A percentile compares a stretch with the other conserved stretches of the same genome.
phyloP scores from a whole-genome alignment of 2,113 vertebrate species.

The Zapornia atra region DNA sequence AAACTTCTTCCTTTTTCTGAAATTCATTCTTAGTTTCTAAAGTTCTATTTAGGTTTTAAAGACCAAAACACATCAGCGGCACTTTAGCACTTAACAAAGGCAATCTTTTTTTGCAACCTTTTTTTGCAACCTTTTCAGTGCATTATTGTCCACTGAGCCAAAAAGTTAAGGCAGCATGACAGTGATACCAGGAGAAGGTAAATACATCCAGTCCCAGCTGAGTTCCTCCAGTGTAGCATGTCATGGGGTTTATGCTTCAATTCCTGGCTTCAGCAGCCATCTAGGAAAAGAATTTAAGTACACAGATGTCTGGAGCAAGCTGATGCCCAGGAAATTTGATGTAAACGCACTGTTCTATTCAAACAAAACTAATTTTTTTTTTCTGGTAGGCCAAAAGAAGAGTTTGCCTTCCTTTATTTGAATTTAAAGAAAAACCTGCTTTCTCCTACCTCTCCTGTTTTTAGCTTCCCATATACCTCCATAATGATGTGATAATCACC shows the following conservation, averaged over 20 bases:
- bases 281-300: not conserved
- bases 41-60: not conserved
- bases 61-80: not conserved
- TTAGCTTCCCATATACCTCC: not conserved
- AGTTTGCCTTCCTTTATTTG: not conserved
- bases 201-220: not conserved
- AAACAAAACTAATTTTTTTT: not conserved
- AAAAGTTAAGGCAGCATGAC: not conserved
- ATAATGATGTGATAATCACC: constrained; percentile 25
- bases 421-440: not conserved
- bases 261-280: constrained; percentile 23
- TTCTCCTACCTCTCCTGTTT: not conserved
- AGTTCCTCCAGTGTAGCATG: not conserved
- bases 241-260: constrained; percentile 4
- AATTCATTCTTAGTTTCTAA: not conserved
- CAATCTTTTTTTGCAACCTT: not conserved
- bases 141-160: not conserved
- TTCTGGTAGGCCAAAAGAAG: not conserved
- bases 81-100: not conserved
- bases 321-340: not conserved
- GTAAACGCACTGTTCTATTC: not conserved
- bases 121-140: not conserved
- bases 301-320: not conserved
- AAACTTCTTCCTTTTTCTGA: not conserved
- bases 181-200: not conserved